Evolutionary conservation across 1,140 invertebrate species (phyloP).

Genomic region (Theocolax elegans): DNA sequence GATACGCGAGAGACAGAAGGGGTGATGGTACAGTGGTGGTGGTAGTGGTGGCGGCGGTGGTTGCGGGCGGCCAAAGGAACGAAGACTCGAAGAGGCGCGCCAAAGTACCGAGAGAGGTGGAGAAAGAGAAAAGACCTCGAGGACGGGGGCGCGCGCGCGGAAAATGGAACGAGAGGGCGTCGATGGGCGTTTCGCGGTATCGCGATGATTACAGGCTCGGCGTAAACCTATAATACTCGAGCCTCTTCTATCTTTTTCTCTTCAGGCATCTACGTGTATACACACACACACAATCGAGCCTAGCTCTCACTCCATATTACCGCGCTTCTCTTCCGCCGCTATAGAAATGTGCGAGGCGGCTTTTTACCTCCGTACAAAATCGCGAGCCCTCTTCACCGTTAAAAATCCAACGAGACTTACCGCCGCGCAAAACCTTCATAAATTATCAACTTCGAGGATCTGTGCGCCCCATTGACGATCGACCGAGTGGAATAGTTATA

Average conservation of each 20-base stretch:
- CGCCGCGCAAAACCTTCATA: too few relatives aligned
- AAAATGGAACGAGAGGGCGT: constrained; percentile 63
- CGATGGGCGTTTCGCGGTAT: constrained; percentile 66
- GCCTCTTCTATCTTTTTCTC: constrained; percentile 38
- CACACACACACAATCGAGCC: too few relatives aligned
- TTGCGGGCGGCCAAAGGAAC: constrained; percentile 17
- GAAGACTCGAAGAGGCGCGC: constrained; percentile 8
- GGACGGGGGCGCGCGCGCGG: constrained; percentile 18
- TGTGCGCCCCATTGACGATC: too few relatives aligned
- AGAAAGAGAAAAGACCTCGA: constrained; percentile 28
- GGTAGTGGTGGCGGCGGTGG: constrained; percentile 2
- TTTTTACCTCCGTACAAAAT: too few relatives aligned
- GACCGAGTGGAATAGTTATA: too few relatives aligned
- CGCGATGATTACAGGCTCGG: constrained; percentile 66
- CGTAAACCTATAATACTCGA: constrained; percentile 63
- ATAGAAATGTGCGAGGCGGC: too few relatives aligned
- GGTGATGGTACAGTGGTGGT: constrained; percentile 4
- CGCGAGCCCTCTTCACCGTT: too few relatives aligned
- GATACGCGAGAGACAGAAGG: constrained; percentile 10
- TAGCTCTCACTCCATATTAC: too few relatives aligned
- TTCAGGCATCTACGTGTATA: constrained; percentile 22
- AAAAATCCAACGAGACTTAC: too few relatives aligned
- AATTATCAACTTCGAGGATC: too few relatives aligned
- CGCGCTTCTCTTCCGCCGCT: too few relatives aligned
- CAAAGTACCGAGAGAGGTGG: constrained; percentile 17